Evolutionary conservation across 2,113 vertebrate species (phyloP).

Genomic region (Dipodomys spectabilis): DNA sequence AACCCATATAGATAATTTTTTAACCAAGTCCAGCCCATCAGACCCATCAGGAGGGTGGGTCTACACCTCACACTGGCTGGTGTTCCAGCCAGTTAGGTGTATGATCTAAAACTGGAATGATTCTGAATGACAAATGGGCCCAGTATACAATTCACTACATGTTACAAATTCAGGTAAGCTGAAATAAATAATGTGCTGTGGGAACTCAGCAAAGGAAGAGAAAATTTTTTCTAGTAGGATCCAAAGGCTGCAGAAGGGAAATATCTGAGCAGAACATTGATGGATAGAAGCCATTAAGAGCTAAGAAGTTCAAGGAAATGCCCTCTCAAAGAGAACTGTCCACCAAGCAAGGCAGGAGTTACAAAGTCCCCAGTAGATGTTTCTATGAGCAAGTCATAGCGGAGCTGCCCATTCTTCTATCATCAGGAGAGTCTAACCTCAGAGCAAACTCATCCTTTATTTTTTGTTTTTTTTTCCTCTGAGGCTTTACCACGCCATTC

Average conservation of each 20-base stretch:
- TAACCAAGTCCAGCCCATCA: not conserved
- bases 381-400: not conserved
- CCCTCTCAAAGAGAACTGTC: not conserved
- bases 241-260: not conserved
- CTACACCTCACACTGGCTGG: not conserved
- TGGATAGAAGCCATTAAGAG: not conserved
- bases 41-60: not conserved
- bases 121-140: not conserved
- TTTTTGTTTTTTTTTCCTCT: not conserved
- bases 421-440: not conserved
- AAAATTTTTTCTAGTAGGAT: not conserved
- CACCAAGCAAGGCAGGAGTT: not conserved
- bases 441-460: not conserved
- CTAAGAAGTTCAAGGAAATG: not conserved
- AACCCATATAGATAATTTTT: not conserved
- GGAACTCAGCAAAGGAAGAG: not conserved
- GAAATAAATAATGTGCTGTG: not conserved
- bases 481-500: not conserved
- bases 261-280: not conserved
- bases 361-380: not conserved
- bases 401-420: not conserved
- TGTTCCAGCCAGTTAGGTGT: not conserved
- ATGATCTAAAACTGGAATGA: not conserved
- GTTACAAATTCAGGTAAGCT: not conserved
- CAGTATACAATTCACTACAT: not conserved